Evolutionary conservation across 2,113 vertebrate species (phyloP).

Genomic region (Cervus canadensis): DNA sequence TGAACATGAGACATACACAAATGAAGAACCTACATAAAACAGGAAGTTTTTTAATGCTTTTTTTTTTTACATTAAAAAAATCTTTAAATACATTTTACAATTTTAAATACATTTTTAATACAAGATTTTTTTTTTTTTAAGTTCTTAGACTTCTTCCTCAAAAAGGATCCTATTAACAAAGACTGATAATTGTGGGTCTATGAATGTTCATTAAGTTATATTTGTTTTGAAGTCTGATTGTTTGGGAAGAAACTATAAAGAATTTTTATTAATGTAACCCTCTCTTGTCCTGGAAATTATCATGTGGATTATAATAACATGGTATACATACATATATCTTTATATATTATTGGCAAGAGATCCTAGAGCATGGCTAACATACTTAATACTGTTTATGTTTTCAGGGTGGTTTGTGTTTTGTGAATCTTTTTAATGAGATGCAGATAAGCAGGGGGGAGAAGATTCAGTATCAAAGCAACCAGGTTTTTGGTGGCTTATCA

Average conservation of each 20-base stretch:
- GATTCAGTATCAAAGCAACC: not conserved
- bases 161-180: slow-evolving; percentile 53
- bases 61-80: not conserved
- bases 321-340: slow-evolving; percentile 53
- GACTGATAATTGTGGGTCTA: slow-evolving; percentile 52
- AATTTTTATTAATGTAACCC: slow-evolving; percentile 70
- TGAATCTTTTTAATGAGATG: slow-evolving; percentile 22
- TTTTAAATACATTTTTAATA: slow-evolving; percentile 3
- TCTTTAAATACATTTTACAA: not conserved
- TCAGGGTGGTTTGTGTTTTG: not conserved
- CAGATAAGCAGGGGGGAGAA: not conserved
- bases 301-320: slow-evolving; percentile 57
- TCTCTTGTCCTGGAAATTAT: slow-evolving; percentile 55
- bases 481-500: not conserved
- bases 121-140: slow-evolving; percentile 56
- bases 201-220: slow-evolving; percentile 69
- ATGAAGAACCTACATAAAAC: slow-evolving; percentile 57
- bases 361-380: not conserved
- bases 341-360: slow-evolving; percentile 6
- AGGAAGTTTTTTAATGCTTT: slow-evolving; percentile 53
- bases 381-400: not conserved
- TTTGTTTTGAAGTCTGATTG: slow-evolving; percentile 78
- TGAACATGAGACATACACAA: slow-evolving; percentile 51
- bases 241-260: slow-evolving; percentile 67
- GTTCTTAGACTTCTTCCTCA: slow-evolving; percentile 62